phyloP scores from a whole-genome alignment of 1,140 invertebrate genomes.

The Sweltsa coloradensis region DNA sequence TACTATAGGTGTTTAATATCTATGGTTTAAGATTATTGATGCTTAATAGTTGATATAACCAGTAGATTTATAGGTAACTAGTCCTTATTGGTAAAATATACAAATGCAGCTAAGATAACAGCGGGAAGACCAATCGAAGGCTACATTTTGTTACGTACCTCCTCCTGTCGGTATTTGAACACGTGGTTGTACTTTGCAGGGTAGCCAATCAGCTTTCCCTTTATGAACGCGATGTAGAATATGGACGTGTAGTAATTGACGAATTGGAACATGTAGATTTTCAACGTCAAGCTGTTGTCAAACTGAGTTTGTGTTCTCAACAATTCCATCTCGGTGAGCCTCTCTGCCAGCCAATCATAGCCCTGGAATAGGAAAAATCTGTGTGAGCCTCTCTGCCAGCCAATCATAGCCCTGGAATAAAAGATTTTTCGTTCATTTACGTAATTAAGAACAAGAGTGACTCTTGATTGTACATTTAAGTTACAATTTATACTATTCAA shows the following conservation, averaged over 20 bases:
- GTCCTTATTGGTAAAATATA: no score
- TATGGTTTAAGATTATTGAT: no score
- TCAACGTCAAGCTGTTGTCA: conserved; percentile 92
- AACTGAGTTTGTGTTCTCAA: conserved; percentile 94
- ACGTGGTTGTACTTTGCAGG: conserved; percentile 65
- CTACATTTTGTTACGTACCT: conserved; percentile 36
- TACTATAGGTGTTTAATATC: no score
- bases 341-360: conserved; percentile 78
- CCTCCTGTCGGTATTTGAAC: conserved; percentile 68
- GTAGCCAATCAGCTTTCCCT: conserved; percentile 80
- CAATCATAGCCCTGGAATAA: no score
- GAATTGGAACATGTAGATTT: conserved; percentile 96
- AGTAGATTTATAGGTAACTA: no score
- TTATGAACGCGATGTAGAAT: conserved; percentile 97
- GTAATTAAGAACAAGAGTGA: no score
- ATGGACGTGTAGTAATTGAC: conserved; percentile 98
- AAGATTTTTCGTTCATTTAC: no score
- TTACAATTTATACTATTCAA: no score
- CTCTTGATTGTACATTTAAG: no score
- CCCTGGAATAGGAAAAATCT: conserved; percentile 54
- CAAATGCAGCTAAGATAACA: conserved; percentile 8
- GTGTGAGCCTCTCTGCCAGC: no score
- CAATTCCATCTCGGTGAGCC: conserved; percentile 88
- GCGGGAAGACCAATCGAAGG: conserved; percentile 4
- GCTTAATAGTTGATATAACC: no score